These are phyloP conservation scores for Diglossa brunneiventris DNA, from an alignment of 2,113 vertebrate genomes.

Conservation along the genomic window DNA sequence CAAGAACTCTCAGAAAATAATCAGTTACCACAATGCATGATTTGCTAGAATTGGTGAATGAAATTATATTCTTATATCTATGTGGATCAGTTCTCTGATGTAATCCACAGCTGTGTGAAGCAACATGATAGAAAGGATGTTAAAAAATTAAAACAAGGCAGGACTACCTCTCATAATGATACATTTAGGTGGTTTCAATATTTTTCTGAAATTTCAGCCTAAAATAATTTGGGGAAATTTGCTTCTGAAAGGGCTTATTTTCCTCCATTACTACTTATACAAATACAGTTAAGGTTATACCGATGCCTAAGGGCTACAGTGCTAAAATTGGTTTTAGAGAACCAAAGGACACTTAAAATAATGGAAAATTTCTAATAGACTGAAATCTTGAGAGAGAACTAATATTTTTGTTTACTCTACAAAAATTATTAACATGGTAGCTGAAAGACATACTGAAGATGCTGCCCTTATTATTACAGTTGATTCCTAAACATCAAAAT, in stretches of 20 bases:
- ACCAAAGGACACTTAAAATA: not conserved
- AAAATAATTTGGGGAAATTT: not conserved
- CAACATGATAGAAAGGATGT: not conserved
- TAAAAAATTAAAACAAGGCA: not conserved
- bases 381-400: not conserved
- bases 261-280: not conserved
- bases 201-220: not conserved
- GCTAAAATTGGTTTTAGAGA: not conserved
- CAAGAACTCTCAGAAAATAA: not conserved
- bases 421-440: not conserved
- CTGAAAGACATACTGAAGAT: not conserved
- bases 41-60: not conserved
- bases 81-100: not conserved
- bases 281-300: not conserved
- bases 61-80: not conserved
- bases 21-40: not conserved
- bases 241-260: not conserved
- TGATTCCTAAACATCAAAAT: slow-evolving; percentile 22
- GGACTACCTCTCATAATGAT: not conserved
- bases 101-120: not conserved
- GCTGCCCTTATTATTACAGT: not conserved
- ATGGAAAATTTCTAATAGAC: not conserved
- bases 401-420: not conserved
- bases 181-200: not conserved
- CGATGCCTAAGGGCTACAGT: not conserved